phyloP scores from a whole-genome alignment of 2,888 invertebrate genomes.

The Taphrorychus bicolor region DNA sequence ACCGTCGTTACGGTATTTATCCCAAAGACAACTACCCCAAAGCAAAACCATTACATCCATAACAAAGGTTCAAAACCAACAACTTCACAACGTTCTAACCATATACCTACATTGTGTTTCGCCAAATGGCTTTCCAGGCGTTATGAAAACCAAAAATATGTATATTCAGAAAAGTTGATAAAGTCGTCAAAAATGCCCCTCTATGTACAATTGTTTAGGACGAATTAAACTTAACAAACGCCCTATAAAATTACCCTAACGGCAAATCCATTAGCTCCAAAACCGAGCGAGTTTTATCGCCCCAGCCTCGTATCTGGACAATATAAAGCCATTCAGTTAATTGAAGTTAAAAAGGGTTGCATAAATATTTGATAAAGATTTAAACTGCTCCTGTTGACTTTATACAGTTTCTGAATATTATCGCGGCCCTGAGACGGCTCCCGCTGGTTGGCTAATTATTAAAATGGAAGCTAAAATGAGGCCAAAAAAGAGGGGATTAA shows the following conservation, averaged over 20 bases:
- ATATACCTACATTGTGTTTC: no score
- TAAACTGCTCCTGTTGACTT: constrained; percentile 48
- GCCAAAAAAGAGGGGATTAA: constrained; percentile 53
- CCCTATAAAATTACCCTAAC: neutral
- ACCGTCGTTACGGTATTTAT: no score
- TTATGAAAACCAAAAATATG: no score
- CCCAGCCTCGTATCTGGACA: constrained; percentile 26
- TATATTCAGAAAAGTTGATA: no score
- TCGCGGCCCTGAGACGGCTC: constrained; percentile 44
- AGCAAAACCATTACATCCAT: no score
- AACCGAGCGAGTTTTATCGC: constrained; percentile 6
- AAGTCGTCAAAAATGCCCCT: no score
- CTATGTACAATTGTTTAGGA: no score
- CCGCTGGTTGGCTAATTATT: constrained; percentile 50
- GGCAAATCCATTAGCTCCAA: constrained; percentile 5
- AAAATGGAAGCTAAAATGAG: constrained; percentile 53
- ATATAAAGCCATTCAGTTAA: constrained; percentile 31
- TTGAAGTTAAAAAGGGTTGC: constrained; percentile 58
- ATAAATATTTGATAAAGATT: constrained; percentile 53
- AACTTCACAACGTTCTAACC: no score
- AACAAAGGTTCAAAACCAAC: no score
- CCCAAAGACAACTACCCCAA: no score
- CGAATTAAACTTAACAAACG: neutral
- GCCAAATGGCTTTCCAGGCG: no score
- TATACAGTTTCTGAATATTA: constrained; percentile 47